These are phyloP conservation scores for Hypomesus transpacificus DNA, from an alignment of 2,113 vertebrate genomes.

Conservation along the genomic window DNA sequence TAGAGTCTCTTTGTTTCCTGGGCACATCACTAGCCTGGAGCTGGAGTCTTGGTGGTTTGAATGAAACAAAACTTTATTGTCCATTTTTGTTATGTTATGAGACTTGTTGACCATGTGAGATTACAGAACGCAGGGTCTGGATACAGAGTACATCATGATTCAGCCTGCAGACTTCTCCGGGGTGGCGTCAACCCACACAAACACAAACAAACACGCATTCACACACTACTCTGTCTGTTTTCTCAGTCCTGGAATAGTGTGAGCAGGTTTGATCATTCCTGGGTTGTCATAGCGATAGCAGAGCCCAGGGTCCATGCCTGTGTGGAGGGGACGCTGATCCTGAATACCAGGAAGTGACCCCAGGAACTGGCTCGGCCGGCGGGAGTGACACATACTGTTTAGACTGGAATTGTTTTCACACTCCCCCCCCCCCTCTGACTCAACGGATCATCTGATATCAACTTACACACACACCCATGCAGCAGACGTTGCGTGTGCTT, in stretches of 20 bases:
- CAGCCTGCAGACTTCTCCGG: no score
- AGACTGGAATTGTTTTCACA: conserved; percentile 7
- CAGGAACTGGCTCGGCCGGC: neutral
- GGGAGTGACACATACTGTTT: conserved; percentile 1
- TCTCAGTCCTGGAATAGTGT: neutral
- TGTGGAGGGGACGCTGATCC: neutral
- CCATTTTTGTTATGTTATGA: no score
- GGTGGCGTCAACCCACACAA: no score
- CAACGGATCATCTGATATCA: conserved; percentile 37
- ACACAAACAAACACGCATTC: neutral
- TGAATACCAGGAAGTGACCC: conserved; percentile 9
- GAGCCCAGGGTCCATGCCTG: neutral
- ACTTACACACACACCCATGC: conserved; percentile 24
- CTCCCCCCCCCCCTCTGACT: conserved; percentile 10
- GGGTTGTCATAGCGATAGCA: neutral
- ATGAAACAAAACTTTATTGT: no score
- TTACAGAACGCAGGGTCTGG: no score
- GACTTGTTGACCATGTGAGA: no score
- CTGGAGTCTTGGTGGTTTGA: no score
- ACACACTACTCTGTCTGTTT: neutral
- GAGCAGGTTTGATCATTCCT: neutral
- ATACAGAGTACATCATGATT: no score
- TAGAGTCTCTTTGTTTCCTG: no score
- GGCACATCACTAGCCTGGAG: no score
- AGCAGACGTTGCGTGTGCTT: neutral